These are phyloP conservation scores for Pocillopora damicornis DNA, from an alignment of 64 coral and sea anemone species.

Conservation along the genomic window DNA sequence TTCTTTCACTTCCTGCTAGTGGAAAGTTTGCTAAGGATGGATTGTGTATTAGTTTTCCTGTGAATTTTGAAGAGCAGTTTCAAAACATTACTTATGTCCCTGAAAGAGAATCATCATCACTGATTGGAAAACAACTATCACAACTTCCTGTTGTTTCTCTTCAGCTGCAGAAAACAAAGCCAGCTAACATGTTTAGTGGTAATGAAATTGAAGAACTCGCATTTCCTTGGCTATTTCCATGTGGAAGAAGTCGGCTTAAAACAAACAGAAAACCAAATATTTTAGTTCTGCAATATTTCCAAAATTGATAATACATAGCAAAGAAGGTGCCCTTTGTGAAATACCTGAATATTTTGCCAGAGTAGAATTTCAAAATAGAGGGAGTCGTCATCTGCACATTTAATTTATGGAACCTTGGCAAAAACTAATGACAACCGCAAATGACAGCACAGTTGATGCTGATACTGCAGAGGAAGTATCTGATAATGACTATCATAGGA, in stretches of 20 bases:
- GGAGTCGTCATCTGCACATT: too few species aligned
- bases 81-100: constrained; percentile 3
- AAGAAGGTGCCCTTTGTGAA: too few species aligned
- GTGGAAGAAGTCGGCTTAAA: neutral
- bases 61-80: constrained; percentile 27
- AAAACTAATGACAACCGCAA: too few species aligned
- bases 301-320: too few species aligned
- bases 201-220: constrained; percentile 22
- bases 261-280: too few species aligned
- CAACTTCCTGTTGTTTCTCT: neutral
- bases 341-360: too few species aligned
- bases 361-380: too few species aligned
- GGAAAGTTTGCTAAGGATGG: constrained; percentile 33
- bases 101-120: constrained; percentile 27
- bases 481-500: too few species aligned
- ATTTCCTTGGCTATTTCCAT: constrained; percentile 47
- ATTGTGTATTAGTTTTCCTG: constrained; percentile 43
- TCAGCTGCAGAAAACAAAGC: constrained; percentile 35
- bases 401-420: too few species aligned
- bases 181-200: constrained; percentile 39
- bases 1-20: constrained; percentile 39
- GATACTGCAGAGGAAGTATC: too few species aligned
- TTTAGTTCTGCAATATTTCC: too few species aligned
- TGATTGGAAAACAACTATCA: constrained; percentile 31
- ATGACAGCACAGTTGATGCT: too few species aligned